Evolutionary conservation across 2,888 invertebrate genomes (phyloP).

Genomic region (Cephalotes varians): DNA sequence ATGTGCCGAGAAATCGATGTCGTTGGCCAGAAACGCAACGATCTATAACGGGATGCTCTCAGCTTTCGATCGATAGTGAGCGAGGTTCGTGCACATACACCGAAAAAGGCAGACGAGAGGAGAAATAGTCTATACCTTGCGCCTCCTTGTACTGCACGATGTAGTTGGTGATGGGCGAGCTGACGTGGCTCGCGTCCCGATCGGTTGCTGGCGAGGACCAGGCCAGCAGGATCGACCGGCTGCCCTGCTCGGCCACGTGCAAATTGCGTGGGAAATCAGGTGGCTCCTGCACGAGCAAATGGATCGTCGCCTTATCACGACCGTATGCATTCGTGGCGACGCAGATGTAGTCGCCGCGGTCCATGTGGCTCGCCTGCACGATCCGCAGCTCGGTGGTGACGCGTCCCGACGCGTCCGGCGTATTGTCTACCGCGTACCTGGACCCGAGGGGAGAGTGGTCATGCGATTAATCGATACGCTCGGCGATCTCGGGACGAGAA

Average conservation of each 20-base stretch:
- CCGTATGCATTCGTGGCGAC: slow-evolving; percentile 89
- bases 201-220: slow-evolving; percentile 87
- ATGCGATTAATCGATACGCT: slow-evolving; percentile 38
- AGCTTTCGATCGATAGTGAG: slow-evolving; percentile 13
- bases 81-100: not conserved
- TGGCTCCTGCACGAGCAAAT: slow-evolving; percentile 87
- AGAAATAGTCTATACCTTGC: slow-evolving; percentile 84
- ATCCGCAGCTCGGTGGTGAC: slow-evolving; percentile 88
- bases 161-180: slow-evolving; percentile 87
- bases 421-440: slow-evolving; percentile 83
- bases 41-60: slow-evolving; percentile 18
- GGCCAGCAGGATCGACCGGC: slow-evolving; percentile 87
- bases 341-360: slow-evolving; percentile 89
- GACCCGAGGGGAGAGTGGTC: slow-evolving; percentile 18
- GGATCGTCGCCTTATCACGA: slow-evolving; percentile 87
- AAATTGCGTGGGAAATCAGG: slow-evolving; percentile 88
- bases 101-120: not conserved
- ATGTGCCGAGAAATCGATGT: not conserved
- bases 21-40: not conserved
- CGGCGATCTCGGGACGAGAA: not conserved
- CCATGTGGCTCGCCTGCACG: slow-evolving; percentile 86
- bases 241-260: slow-evolving; percentile 87
- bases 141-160: slow-evolving; percentile 88
- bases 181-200: slow-evolving; percentile 85
- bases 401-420: slow-evolving; percentile 81